Conservation (phyloP, 1,140 invertebrate species). For the Pteromalus puparum region DNA sequence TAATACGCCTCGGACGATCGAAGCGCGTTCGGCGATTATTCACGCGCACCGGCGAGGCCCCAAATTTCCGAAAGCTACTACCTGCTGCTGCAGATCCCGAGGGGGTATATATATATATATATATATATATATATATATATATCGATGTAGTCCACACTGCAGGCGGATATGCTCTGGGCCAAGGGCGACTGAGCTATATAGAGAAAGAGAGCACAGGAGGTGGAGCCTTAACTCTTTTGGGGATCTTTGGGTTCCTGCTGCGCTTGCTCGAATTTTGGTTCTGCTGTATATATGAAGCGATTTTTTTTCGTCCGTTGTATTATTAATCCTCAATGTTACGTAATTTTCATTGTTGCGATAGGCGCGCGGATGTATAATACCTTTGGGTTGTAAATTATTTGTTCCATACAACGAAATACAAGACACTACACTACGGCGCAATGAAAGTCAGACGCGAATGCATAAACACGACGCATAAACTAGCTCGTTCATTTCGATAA, state of each 20-base stretch:
- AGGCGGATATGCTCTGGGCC: not conserved
- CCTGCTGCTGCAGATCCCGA: not conserved
- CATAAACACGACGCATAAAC: not conserved
- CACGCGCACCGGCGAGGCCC: not conserved
- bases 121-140: not conserved
- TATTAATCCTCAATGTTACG: no score
- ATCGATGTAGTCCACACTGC: not conserved
- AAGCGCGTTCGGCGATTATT: constrained; percentile 33
- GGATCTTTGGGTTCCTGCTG: not conserved
- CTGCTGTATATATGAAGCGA: no score
- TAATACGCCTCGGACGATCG: constrained; percentile 17
- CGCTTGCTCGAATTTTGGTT: not conserved
- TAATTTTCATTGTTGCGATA: not conserved
- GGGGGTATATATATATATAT: not conserved
- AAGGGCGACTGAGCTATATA: not conserved
- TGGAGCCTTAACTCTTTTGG: constrained; percentile 12
- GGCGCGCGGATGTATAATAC: no score
- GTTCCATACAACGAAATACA: no score
- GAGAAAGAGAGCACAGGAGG: not conserved
- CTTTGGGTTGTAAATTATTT: no score
- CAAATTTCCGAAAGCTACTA: not conserved
- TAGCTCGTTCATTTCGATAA: not conserved
- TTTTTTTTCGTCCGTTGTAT: no score
- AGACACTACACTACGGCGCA: no score
- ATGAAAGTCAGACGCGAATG: not conserved